Evolutionary conservation across 2,888 invertebrate species (phyloP).

Genomic region (Agrochola lota): DNA sequence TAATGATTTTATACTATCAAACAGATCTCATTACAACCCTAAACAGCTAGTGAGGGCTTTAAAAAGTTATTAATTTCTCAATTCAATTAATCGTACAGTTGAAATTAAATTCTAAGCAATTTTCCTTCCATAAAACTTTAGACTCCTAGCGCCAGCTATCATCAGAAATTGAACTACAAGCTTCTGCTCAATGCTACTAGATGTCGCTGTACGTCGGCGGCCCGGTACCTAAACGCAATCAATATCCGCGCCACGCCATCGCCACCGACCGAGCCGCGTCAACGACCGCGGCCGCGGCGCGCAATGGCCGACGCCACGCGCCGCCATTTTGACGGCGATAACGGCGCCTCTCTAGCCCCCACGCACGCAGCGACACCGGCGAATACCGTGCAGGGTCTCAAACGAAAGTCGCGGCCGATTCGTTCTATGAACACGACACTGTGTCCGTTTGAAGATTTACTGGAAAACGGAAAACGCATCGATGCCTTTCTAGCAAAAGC

Average conservation of each 20-base stretch:
- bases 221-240: slow-evolving; percentile 69
- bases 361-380: slow-evolving; percentile 58
- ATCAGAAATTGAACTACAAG: background rate
- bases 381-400: slow-evolving; percentile 60
- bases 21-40: background rate
- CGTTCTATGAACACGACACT: slow-evolving; percentile 46
- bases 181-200: slow-evolving; percentile 68
- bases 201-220: slow-evolving; percentile 78
- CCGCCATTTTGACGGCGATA: slow-evolving; percentile 86
- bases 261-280: slow-evolving; percentile 78
- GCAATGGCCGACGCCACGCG: slow-evolving; percentile 77
- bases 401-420: slow-evolving; percentile 39
- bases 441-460: slow-evolving; percentile 44
- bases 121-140: background rate
- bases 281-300: slow-evolving; percentile 85
- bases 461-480: slow-evolving; percentile 50
- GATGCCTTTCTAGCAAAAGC: slow-evolving; percentile 46
- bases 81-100: background rate
- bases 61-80: background rate
- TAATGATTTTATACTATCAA: background rate
- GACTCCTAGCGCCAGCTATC: slow-evolving; percentile 74
- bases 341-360: slow-evolving; percentile 77
- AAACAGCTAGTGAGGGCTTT: background rate
- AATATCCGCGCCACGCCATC: slow-evolving; percentile 75
- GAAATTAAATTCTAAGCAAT: background rate